Evolutionary conservation across 2,797 vertebrate genomes (phyloP), one percentile per base, ranked within the genome.

Genomic region (Pseudocheirus occidentalis): DNA sequence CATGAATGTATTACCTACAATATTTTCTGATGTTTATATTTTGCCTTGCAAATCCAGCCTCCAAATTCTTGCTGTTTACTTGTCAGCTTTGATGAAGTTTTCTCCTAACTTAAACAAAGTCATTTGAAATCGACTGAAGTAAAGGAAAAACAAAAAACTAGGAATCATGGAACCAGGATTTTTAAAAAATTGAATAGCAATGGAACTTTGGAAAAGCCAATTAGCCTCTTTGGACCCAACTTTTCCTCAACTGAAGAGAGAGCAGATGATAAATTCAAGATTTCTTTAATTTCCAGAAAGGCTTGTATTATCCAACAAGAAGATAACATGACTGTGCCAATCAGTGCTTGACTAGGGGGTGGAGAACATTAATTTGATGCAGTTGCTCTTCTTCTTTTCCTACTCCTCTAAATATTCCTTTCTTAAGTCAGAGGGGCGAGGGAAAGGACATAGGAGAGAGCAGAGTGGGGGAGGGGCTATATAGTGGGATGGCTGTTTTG

Each of bases 21-120:
- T 90, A 59, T 91, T 59, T 93, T 55, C 31, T 55, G 13, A 93
- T 50, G 87, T 81, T 93, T 95, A 50, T 52, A 31, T 56, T 96
- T 93, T 87, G n/a, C 93, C 92, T 6, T 66, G 31, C 62, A 66
- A n/a, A 16, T n/a, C 31, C 62, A 66, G 31, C 3, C 62, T 95
- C 59, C 87, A 7, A 40, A 53, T 87, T 90, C 94, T 55, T 95
- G 28, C 52, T 21, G 7, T 73, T 81, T 91, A 95, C 92, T 93
- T 93, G 95, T 93, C 56, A 93, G 3, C 93, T 95, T 90, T 94
- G 89, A 92, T 73, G 90, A 27, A 50, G 90, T 95, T 91, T 96
- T 52, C 27, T 92, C 59, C 55, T 52, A 89, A 54, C 55, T 92
- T 93, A 93, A 52, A 92, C 90, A 95, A 95, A 91, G 59, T 54